Evolutionary conservation across 1,140 invertebrate genomes (phyloP).

Genomic region (Drosophila oshimai): DNA sequence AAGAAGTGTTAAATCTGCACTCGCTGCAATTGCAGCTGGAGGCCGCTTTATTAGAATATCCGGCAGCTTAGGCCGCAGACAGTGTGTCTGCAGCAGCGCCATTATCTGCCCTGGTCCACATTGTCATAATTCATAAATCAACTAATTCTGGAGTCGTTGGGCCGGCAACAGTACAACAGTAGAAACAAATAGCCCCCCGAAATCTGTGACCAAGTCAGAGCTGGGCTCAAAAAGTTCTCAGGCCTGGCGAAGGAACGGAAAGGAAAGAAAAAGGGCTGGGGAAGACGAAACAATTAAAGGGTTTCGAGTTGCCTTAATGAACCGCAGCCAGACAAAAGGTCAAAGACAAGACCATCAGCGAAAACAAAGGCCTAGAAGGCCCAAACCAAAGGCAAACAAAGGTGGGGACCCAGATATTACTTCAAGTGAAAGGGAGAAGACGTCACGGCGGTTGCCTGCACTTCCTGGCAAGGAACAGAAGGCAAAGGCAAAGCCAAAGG

Average conservation of each 20-base stretch:
- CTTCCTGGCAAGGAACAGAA: conserved; percentile 53
- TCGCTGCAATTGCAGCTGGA: conserved; percentile 40
- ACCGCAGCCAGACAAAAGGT: conserved; percentile 71
- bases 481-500: conserved; percentile 10
- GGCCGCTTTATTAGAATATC: conserved; percentile 79
- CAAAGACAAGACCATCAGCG: conserved; percentile 47
- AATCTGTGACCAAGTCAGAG: conserved; percentile 20
- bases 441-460: conserved; percentile 76
- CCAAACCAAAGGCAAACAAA: conserved; percentile 44
- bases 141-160: conserved; percentile 71
- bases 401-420: conserved; percentile 27
- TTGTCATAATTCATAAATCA: conserved; percentile 82
- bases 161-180: conserved; percentile 21
- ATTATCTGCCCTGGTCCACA: conserved; percentile 48
- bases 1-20: conserved; percentile 82
- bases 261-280: neutral
- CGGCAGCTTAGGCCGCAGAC: conserved; percentile 67
- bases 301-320: conserved; percentile 78
- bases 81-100: conserved; percentile 40
- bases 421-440: conserved; percentile 34
- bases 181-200: conserved; percentile 57
- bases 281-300: conserved; percentile 28
- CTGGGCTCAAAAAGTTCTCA: conserved; percentile 58
- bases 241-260: conserved; percentile 3
- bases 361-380: conserved; percentile 29